A percentile compares a stretch with the other conserved stretches of the same genome.
Evolutionary conservation across 1,140 invertebrate genomes (phyloP).

Genomic region (Trichonephila clavata): DNA sequence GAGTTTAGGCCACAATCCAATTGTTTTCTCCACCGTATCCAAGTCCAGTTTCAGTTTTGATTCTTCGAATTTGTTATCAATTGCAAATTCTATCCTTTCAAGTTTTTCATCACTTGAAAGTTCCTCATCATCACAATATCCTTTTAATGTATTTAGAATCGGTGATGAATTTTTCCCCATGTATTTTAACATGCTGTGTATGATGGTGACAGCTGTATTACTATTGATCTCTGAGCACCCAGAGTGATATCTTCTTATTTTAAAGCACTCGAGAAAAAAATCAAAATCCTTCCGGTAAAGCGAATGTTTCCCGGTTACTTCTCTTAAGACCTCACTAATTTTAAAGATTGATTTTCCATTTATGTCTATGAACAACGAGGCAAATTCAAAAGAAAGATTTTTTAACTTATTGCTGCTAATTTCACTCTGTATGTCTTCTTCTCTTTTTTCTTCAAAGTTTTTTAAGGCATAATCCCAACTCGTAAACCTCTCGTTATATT

Average conservation of each 20-base stretch:
- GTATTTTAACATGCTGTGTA: not conserved
- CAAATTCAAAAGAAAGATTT: not conserved
- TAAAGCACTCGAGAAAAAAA: slow-evolving; percentile 30
- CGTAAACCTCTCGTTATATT: not conserved
- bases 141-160: not conserved
- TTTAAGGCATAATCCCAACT: slow-evolving; percentile 1
- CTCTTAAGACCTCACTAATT: slow-evolving; percentile 21
- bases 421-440: slow-evolving; percentile 23
- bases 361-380: slow-evolving; percentile 27
- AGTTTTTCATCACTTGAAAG: not conserved
- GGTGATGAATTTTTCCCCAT: not conserved
- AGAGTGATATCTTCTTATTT: not conserved
- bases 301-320: not conserved
- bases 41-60: not conserved
- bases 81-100: not conserved
- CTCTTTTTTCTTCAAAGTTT: slow-evolving; percentile 41
- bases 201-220: not conserved
- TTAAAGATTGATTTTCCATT: slow-evolving; percentile 50
- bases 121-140: not conserved
- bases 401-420: slow-evolving; percentile 21
- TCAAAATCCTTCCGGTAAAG: slow-evolving; percentile 18
- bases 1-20: not conserved
- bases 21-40: not conserved
- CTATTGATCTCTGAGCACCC: not conserved
- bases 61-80: not conserved